Base-by-base conservation (phyloP, 2,888 invertebrate species). In the Harmothoe impar region DNA sequence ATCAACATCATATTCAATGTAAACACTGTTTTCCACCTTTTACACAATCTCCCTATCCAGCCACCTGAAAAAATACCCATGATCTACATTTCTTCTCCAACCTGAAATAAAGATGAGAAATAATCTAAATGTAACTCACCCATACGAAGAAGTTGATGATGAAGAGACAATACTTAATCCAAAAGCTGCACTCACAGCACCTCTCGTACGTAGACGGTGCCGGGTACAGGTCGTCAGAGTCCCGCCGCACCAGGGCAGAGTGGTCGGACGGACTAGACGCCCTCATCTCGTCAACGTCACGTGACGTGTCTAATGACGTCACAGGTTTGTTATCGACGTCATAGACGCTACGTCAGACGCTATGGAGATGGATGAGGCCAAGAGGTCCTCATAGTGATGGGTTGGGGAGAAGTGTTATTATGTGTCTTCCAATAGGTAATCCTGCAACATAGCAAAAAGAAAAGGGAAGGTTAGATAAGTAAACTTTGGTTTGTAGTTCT, bases 111-210 rank as follows among this genome's bases (percentile, higher is more conserved):
- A 43, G 43, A 10, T 43, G 10, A 10, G 10, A 43, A 7, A 43
- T 43, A 10, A 43, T 43, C 5, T 43, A 43, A 43, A 43, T 62
- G n/a, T 81, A 29, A 91, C 93, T 91, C 89, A 93, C 94, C 93
- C 93, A 94, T n/a, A 93, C 91, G 17, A 93, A 62, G 78, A 94
- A 93, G 91, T 93, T 94, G 91, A 93, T 91, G 90, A 91, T 90
- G 86, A 94, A 94, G 20, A 94, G 90, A 31, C 90, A 86, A 90
- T 94, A 94, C 43, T 93, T 93, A 56, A 92, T 84, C 92, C 93
- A 93, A 91, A 91, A 92, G 89, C 90, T 91, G 62, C 93, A 92
- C 23, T 91, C 72, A 25, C 78, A 86, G 62, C 91, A 91, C 35
- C 91, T n/a, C 77, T 90, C 90, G 43, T 54, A 86, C 17, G 35